A percentile compares a stretch with the other conserved stretches of the same genome.
Conservation (phyloP, 2,797 vertebrate genomes). For the Lophius americanus region DNA sequence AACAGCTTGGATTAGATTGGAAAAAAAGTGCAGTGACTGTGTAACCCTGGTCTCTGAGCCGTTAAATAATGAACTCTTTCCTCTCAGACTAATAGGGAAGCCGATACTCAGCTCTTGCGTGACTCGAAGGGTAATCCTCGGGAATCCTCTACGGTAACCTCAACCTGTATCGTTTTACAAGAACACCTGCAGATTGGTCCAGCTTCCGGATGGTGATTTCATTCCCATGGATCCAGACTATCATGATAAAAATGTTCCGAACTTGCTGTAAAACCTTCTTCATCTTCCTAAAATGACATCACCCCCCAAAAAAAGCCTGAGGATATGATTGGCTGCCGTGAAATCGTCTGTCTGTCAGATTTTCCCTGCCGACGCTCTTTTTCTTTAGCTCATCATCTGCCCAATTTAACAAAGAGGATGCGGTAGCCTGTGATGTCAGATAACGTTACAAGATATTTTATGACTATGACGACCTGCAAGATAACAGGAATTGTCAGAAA, state of each 20-base stretch:
- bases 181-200: slow-evolving; percentile 45
- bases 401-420: slow-evolving; percentile 10
- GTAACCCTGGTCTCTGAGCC: slow-evolving; percentile 36
- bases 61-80: slow-evolving; percentile 58
- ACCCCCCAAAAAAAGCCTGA: slow-evolving; percentile 1
- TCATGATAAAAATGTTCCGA: slow-evolving; percentile 30
- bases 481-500: slow-evolving; percentile 2
- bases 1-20: slow-evolving; percentile 42
- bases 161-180: slow-evolving; percentile 45
- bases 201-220: slow-evolving; percentile 48
- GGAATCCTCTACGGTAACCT: slow-evolving; percentile 48
- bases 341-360: slow-evolving; percentile 5
- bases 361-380: not conserved
- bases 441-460: slow-evolving; percentile 14
- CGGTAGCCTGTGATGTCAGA: slow-evolving; percentile 18
- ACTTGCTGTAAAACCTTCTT: slow-evolving; percentile 1
- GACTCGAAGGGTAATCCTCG: slow-evolving; percentile 48
- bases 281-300: slow-evolving; percentile 12
- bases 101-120: slow-evolving; percentile 43
- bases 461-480: slow-evolving; percentile 1
- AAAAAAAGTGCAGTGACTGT: slow-evolving; percentile 39
- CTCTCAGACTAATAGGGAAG: slow-evolving; percentile 40
- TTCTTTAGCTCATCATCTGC: slow-evolving; percentile 9
- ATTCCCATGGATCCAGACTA: slow-evolving; percentile 49
- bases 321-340: not conserved